phyloP scores from a whole-genome alignment of 2,888 invertebrate genomes.

The Zele albiditarsus region DNA sequence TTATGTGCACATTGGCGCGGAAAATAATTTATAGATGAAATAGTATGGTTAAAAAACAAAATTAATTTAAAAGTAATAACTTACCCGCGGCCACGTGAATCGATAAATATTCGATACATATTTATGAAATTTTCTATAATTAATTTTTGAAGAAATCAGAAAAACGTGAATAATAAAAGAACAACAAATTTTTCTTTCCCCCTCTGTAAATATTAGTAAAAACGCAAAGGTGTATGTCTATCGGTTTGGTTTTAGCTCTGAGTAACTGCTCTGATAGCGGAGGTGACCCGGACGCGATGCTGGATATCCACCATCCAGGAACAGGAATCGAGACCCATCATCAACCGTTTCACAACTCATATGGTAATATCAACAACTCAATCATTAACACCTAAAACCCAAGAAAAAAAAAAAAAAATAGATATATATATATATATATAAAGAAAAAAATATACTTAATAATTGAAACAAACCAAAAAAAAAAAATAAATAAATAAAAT shows the following conservation, averaged over 20 bases:
- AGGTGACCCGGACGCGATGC: constrained; percentile 71
- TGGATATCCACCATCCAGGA: constrained; percentile 72
- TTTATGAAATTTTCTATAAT: not conserved
- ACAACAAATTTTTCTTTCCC: not conserved
- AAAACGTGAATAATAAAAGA: constrained; percentile 55
- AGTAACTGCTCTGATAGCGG: constrained; percentile 73
- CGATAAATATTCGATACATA: not conserved
- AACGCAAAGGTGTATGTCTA: constrained; percentile 70
- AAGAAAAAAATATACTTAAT: constrained; percentile 23
- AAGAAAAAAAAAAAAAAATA: constrained; percentile 37
- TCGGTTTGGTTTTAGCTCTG: constrained; percentile 74
- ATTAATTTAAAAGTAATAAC: not conserved
- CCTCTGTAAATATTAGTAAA: constrained; percentile 58
- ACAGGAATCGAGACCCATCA: constrained; percentile 71
- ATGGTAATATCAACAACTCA: constrained; percentile 69
- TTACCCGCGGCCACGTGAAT: not conserved
- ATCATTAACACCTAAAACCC: constrained; percentile 51
- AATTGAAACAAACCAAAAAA: constrained; percentile 1
- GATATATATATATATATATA: constrained; percentile 31
- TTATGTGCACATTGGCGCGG: not conserved
- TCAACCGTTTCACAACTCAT: constrained; percentile 73
- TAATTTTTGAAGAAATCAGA: not conserved
- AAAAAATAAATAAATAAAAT: constrained; percentile 26
- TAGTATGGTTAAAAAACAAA: not conserved
- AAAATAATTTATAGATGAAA: too few relatives aligned